Percentiles rank a stretch among this genome's conserved stretches.
Evolutionary conservation across 2,113 vertebrate genomes (phyloP).

Genomic region (Chunga burmeisteri): DNA sequence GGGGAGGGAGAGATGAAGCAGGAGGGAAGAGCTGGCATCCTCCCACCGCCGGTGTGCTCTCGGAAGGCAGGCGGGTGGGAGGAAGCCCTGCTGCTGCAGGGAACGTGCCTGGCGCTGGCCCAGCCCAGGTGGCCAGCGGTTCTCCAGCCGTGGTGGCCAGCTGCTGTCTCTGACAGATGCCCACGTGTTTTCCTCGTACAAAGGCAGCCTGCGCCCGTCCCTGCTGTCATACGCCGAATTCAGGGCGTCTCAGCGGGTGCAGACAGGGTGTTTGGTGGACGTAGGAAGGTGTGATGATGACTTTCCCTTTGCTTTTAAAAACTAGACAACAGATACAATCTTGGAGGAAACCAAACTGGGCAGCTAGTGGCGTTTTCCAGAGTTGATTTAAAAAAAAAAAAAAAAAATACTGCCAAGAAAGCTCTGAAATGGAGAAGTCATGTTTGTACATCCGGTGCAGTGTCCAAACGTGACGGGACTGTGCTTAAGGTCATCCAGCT

Average conservation of each 20-base stretch:
- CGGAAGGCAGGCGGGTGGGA: not conserved
- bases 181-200: fast-evolving
- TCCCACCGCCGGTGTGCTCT: not conserved
- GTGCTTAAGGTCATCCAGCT: not conserved
- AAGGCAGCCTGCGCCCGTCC: not conserved
- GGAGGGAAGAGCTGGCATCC: not conserved
- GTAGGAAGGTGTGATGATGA: not conserved
- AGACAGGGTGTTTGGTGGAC: not conserved
- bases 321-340: not conserved
- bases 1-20: not conserved
- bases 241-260: fast-evolving
- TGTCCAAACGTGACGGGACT: not conserved
- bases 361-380: not conserved
- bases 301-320: not conserved
- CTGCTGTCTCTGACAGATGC: not conserved
- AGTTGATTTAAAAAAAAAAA: not conserved
- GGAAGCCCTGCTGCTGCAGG: not conserved
- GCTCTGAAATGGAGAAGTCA: conserved; percentile 14
- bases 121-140: not conserved
- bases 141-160: not conserved
- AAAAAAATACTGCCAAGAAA: not conserved
- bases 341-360: not conserved
- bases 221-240: not conserved
- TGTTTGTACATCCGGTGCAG: not conserved
- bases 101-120: not conserved